Conservation (phyloP, 2,113 vertebrate genomes). For the Hydropotes inermis region DNA sequence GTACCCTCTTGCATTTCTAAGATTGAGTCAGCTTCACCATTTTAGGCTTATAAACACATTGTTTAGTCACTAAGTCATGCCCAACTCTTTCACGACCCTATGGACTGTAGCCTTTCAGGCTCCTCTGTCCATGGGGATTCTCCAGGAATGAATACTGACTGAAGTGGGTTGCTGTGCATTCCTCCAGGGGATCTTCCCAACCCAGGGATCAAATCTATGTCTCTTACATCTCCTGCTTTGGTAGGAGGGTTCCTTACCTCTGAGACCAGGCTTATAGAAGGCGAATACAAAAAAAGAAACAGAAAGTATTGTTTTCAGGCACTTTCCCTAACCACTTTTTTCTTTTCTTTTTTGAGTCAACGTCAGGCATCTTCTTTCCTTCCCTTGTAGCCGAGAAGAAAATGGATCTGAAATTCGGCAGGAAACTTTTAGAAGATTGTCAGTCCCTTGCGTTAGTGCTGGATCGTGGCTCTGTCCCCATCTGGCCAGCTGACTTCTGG, state of each 20-base stretch:
- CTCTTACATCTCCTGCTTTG: background rate
- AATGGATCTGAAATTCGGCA: background rate
- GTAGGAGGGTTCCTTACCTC: background rate
- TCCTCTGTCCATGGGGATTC: background rate
- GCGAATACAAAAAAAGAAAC: background rate
- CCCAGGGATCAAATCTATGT: background rate
- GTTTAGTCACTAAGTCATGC: background rate
- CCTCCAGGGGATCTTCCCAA: background rate
- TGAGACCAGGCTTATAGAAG: background rate
- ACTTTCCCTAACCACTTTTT: background rate
- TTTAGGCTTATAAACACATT: background rate
- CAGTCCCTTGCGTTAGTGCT: background rate
- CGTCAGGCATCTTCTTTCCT: background rate
- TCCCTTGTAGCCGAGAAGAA: background rate
- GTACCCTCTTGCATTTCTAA: background rate
- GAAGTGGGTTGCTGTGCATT: background rate
- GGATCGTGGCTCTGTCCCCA: background rate
- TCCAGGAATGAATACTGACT: background rate
- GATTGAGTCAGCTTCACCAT: background rate
- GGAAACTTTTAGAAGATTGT: background rate
- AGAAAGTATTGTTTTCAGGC: background rate
- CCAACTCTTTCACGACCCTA: background rate
- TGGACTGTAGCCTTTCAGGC: background rate
- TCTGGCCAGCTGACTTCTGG: too few species aligned
- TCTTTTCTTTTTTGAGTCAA: background rate